Conservation (phyloP, 2,113 vertebrate genomes). For the Thomomys bottae region DNA sequence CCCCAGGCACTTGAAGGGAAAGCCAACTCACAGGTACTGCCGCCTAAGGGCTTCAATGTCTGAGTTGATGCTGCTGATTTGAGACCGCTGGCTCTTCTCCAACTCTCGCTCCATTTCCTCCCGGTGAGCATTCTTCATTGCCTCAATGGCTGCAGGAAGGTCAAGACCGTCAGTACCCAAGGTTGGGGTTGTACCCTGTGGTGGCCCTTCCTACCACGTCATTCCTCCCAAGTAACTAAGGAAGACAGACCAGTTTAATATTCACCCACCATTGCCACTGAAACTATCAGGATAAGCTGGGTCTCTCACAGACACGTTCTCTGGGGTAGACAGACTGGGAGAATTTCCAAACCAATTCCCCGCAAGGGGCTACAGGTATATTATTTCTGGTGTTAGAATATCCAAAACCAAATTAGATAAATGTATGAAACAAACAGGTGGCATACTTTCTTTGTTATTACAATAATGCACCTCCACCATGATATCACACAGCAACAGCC, state of each 20-base stretch:
- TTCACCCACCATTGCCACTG: neutral
- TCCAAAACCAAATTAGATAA: neutral
- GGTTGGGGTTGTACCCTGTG: neutral
- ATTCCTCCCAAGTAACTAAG: neutral
- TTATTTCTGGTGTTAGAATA: neutral
- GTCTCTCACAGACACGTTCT: neutral
- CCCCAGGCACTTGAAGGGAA: neutral
- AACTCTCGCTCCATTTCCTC: slow-evolving; percentile 93
- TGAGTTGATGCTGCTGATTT: slow-evolving; percentile 93
- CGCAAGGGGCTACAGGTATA: neutral
- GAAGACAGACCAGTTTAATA: fast-evolving
- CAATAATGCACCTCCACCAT: neutral
- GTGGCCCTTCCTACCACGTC: neutral
- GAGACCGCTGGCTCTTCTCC: slow-evolving; percentile 95
- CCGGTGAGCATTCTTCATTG: slow-evolving; percentile 98
- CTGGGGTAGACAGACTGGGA: neutral
- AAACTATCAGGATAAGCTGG: neutral
- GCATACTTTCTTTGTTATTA: neutral
- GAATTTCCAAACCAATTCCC: neutral
- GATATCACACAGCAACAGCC: neutral
- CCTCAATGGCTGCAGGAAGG: slow-evolving; percentile 92
- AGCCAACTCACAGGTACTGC: slow-evolving; percentile 92
- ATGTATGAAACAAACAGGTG: neutral
- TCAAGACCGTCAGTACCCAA: neutral
- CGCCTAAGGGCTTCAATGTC: slow-evolving; percentile 94